Conservation (phyloP, 2,113 vertebrate species). For the Procavia capensis region DNA sequence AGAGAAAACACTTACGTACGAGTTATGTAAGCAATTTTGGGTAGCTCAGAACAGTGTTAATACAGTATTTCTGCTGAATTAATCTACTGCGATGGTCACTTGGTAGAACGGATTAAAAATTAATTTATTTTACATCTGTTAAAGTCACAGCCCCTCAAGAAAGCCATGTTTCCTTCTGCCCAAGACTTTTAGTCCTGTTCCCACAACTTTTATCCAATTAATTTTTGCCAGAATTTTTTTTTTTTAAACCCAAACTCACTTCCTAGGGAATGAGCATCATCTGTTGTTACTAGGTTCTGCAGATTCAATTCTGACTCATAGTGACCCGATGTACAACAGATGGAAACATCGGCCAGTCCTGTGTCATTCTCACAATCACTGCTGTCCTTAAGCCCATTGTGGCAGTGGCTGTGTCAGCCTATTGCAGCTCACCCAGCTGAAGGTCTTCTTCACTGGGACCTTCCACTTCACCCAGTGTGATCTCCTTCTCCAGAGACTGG, state of each 20-base stretch:
- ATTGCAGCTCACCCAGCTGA: no score
- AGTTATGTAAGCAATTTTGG: not conserved
- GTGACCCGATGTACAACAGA: no score
- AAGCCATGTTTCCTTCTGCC: not conserved
- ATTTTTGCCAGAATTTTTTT: constrained; percentile 27
- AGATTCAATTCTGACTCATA: no score
- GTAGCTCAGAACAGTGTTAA: not conserved
- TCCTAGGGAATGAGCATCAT: not conserved
- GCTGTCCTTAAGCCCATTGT: no score
- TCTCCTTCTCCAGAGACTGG: no score
- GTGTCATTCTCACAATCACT: no score
- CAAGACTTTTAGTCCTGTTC: not conserved
- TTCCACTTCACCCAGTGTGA: no score
- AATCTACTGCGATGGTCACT: not conserved
- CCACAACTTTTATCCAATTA: not conserved
- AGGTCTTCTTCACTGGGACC: no score
- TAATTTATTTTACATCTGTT: not conserved
- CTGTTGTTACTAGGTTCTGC: no score
- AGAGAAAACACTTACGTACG: not conserved
- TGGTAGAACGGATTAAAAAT: not conserved
- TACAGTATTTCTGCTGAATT: not conserved
- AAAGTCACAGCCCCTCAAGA: not conserved
- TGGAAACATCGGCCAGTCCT: no score
- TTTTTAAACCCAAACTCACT: constrained; percentile 14
- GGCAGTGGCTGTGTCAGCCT: no score